Evolutionary conservation across 2,888 invertebrate genomes (phyloP).

Genomic region (Cephus spinipes): DNA sequence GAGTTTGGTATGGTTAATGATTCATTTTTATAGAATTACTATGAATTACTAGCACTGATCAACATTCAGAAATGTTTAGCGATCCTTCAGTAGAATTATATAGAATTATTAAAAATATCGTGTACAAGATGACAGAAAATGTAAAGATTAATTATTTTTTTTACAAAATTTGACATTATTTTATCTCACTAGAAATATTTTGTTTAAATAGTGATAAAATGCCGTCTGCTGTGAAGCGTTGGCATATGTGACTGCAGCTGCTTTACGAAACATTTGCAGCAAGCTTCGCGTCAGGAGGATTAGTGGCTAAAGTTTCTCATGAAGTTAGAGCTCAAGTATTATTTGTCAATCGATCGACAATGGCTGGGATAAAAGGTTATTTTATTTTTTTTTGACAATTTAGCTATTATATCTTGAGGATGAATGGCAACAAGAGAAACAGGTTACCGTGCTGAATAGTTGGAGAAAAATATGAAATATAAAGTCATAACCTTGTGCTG

Average conservation of each 20-base stretch:
- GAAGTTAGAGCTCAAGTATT: constrained; percentile 30
- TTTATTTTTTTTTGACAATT: constrained; percentile 18
- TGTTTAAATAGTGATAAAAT: not conserved
- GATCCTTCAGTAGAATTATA: not conserved
- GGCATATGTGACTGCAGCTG: not conserved
- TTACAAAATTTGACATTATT: not conserved
- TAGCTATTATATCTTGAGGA: not conserved
- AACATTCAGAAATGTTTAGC: not conserved
- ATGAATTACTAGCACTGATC: not conserved
- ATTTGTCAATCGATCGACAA: constrained; percentile 51
- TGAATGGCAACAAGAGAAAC: not conserved
- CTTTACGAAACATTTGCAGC: not conserved
- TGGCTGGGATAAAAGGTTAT: constrained; percentile 66
- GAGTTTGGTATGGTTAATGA: not conserved
- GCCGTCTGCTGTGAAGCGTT: not conserved
- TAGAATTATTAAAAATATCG: not conserved
- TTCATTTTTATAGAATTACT: not conserved
- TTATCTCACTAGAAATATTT: not conserved
- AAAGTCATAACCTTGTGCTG: constrained; percentile 39
- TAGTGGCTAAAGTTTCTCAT: not conserved
- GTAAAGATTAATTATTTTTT: not conserved
- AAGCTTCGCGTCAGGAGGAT: not conserved
- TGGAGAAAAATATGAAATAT: constrained; percentile 14
- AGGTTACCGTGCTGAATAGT: not conserved
- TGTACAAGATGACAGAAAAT: not conserved